Conservation (phyloP, 2,797 vertebrate genomes). For the Thalassophryne amazonica region DNA sequence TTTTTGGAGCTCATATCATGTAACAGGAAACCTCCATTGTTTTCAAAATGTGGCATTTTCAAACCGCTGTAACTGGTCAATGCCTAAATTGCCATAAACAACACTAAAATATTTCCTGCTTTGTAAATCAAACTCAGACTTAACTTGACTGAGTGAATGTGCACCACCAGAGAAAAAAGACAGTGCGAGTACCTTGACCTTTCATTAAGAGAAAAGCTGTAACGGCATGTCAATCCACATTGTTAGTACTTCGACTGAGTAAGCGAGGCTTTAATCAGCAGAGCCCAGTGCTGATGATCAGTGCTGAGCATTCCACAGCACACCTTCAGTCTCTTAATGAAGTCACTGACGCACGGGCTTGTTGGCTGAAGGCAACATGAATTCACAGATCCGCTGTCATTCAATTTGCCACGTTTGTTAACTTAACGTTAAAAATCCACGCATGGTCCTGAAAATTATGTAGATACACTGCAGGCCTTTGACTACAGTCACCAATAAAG, state of each 20-base stretch:
- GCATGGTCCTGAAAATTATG: neutral
- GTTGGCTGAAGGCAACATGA: slow-evolving; percentile 25
- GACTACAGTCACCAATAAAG: neutral
- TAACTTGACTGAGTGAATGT: too few species aligned
- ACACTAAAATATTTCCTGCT: too few species aligned
- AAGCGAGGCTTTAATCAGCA: slow-evolving; percentile 61
- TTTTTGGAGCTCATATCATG: too few species aligned
- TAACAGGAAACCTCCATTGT: too few species aligned
- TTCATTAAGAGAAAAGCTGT: slow-evolving; percentile 17
- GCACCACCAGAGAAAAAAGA: slow-evolving; percentile 17
- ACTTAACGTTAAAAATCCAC: too few species aligned
- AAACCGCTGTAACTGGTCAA: too few species aligned
- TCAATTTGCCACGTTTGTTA: neutral
- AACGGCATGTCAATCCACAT: slow-evolving; percentile 46
- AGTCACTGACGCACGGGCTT: slow-evolving; percentile 44
- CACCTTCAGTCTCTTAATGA: slow-evolving; percentile 55
- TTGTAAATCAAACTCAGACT: too few species aligned
- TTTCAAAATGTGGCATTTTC: too few species aligned
- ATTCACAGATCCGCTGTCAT: neutral
- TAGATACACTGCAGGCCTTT: neutral
- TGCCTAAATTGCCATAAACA: too few species aligned
- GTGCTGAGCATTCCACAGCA: slow-evolving; percentile 40
- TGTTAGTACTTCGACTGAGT: slow-evolving; percentile 57
- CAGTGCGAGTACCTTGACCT: slow-evolving; percentile 8
- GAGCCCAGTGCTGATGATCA: slow-evolving; percentile 48